Base-by-base conservation (phyloP, 2,888 invertebrate genomes). In the Fabriciana adippe region DNA sequence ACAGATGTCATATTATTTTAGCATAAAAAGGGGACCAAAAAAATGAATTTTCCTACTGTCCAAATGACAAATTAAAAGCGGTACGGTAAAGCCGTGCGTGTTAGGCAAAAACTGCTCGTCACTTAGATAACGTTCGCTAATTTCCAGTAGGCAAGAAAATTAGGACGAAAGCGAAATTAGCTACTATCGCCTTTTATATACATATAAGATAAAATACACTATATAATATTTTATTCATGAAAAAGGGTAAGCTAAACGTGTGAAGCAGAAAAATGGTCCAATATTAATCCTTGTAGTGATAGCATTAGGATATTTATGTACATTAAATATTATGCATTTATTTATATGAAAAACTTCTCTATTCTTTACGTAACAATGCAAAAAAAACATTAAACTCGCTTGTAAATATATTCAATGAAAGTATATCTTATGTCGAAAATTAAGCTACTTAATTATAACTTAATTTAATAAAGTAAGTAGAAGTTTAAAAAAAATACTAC, bases 1-100 rank as follows among this genome's bases (percentile, higher is more conserved):
- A 86, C 87, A 86, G 86, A 87, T 83, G 87, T 86, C 83, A 83
- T 82, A 86, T 87, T 87, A 86, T 84, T 83, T 83, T 81, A 73
- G 78, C 77, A 80, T 80, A 80, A 79, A 87, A 85, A 80, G 78
- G 70, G 72, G 77, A 74, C 78, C 80, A 85, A 88, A 89, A 50
- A 87, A 84, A 81, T 83, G 80, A 81, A 81, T 84, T 82, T 82
- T 82, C 81, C 80, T 76, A 76, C 81, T 81, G 81, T 82, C 85
- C 79, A 80, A 86, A 87, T 88, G 88, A 83, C 83, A 82, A 82
- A 84, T 85, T 86, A 87, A 84, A 87, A 85, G 81, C 81, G 78
- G 81, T 80, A 65, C 59, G 53, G 65, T 64, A 63, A 66, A 67
- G 62, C 80, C 74, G 77, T 75, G 67, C 71, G 59, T 70, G 72